Percentiles rank a stretch among this genome's conserved stretches.
phyloP scores from a whole-genome alignment of 2,113 vertebrate genomes.

The Lophura nycthemera region DNA sequence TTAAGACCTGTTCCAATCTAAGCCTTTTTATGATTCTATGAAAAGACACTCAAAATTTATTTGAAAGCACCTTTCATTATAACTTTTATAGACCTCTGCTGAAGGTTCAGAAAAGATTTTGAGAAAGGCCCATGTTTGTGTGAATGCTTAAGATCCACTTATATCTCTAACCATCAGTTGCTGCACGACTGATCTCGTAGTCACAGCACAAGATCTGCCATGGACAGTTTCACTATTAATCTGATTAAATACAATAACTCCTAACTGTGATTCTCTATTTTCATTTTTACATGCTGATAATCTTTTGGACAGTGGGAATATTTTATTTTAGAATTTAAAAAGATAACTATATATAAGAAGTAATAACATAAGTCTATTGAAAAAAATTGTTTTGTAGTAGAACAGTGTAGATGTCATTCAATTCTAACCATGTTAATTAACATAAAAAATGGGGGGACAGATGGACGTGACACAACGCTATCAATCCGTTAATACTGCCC shows the following conservation, averaged over 20 bases:
- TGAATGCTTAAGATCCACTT: background rate
- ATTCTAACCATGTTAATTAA: background rate
- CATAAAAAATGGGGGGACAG: background rate
- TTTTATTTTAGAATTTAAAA: background rate
- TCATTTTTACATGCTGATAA: background rate
- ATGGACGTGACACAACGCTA: background rate
- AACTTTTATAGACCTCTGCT: background rate
- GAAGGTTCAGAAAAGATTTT: background rate
- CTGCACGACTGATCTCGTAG: background rate
- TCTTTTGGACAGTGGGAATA: background rate
- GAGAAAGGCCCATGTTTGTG: background rate
- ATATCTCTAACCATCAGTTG: background rate
- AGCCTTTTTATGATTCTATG: background rate
- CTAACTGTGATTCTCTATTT: background rate
- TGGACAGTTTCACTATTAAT: background rate
- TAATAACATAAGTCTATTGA: background rate
- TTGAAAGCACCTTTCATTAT: background rate
- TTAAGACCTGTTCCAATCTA: no score
- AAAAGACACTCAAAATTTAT: background rate
- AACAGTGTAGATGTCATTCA: background rate
- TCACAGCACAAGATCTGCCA: background rate
- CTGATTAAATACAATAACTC: background rate
- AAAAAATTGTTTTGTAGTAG: background rate
- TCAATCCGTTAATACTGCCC: background rate
- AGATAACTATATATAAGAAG: background rate